These are phyloP conservation scores for Pagetopsis macropterus DNA, from an alignment of 2,797 vertebrate genomes.

Conservation along the genomic window DNA sequence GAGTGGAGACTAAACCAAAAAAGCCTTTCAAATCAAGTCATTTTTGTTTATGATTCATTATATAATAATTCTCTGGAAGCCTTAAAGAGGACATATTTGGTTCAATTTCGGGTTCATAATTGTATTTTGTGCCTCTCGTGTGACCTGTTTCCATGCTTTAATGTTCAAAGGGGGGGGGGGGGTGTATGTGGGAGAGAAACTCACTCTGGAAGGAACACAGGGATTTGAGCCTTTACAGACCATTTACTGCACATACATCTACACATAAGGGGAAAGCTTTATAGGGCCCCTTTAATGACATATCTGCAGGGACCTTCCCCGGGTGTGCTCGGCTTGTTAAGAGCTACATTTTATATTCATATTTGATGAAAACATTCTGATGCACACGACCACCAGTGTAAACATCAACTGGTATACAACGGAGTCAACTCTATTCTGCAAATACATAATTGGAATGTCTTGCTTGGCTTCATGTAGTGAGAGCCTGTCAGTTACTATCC, in stretches of 20 bases:
- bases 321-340: slow-evolving; percentile 29
- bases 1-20: slow-evolving; percentile 53
- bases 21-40: slow-evolving; percentile 47
- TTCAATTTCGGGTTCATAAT: too few species aligned
- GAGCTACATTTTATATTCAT: slow-evolving; percentile 17
- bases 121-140: too few species aligned
- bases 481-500: slow-evolving; percentile 36
- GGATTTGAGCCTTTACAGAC: too few species aligned
- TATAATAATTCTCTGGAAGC: slow-evolving; percentile 26
- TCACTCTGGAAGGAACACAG: too few species aligned
- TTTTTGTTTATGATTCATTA: slow-evolving; percentile 63
- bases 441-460: not conserved
- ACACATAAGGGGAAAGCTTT: too few species aligned
- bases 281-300: slow-evolving; percentile 48
- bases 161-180: too few species aligned
- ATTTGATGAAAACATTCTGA: slow-evolving; percentile 36
- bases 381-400: slow-evolving; percentile 12
- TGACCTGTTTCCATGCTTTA: too few species aligned
- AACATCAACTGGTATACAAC: not conserved
- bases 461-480: slow-evolving; percentile 27
- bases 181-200: too few species aligned
- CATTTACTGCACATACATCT: too few species aligned
- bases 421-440: slow-evolving; percentile 3
- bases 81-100: too few species aligned
- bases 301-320: slow-evolving; percentile 27